Evolutionary conservation across 2,113 vertebrate genomes (phyloP).

Genomic region (Phoxinus phoxinus): DNA sequence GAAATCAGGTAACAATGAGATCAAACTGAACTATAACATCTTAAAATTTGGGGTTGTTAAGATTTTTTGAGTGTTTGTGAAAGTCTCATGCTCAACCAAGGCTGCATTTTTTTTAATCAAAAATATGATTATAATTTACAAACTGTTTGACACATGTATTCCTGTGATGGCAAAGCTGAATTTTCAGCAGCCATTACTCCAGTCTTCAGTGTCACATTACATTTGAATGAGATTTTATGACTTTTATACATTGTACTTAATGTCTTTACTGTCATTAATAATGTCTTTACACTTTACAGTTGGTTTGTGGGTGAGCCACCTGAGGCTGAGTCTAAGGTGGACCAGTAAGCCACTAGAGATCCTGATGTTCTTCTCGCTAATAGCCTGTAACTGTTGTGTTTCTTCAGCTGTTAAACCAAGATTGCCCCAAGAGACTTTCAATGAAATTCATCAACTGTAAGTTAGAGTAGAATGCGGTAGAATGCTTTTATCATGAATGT

Average conservation of each 20-base stretch:
- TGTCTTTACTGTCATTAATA: not conserved
- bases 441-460: not conserved
- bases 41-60: not conserved
- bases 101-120: not conserved
- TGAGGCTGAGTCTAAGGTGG: not conserved
- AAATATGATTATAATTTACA: not conserved
- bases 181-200: not conserved
- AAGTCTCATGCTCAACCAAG: not conserved
- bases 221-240: not conserved
- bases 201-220: not conserved
- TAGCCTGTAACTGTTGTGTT: not conserved
- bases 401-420: constrained; percentile 2
- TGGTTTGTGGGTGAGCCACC: not conserved
- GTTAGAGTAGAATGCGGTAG: no score
- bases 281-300: not conserved
- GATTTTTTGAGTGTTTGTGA: no score
- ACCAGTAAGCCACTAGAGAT: not conserved
- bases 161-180: not conserved
- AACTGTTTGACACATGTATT: not conserved
- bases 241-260: not conserved
- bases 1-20: not conserved
- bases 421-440: not conserved
- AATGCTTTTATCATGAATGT: constrained; percentile 3
- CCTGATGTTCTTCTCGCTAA: not conserved
- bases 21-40: not conserved